Percentiles rank a stretch among this genome's conserved stretches.
phyloP scores from a whole-genome alignment of 2,113 vertebrate genomes.

The Misgurnus anguillicaudatus region DNA sequence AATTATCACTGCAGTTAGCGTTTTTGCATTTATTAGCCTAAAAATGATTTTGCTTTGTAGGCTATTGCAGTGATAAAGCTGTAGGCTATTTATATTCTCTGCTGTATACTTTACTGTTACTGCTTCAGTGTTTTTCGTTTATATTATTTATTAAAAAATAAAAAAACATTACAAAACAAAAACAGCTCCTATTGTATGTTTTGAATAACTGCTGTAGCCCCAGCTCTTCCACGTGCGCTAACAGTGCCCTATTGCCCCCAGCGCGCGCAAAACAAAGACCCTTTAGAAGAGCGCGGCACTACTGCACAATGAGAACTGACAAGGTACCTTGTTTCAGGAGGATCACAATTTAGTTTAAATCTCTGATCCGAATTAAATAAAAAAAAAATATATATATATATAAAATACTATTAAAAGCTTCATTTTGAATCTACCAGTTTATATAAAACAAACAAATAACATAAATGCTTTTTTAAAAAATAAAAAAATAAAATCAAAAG shows the following conservation, averaged over 20 bases:
- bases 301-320: conserved; percentile 59
- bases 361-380: conserved; percentile 35
- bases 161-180: neutral
- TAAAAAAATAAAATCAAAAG: no score
- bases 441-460: no score
- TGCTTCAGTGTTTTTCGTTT: no score
- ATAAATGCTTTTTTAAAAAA: no score
- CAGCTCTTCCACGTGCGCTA: conserved; percentile 61
- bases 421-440: no score
- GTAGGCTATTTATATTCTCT: neutral
- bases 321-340: conserved; percentile 64
- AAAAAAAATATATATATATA: neutral
- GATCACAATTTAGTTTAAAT: conserved; percentile 58
- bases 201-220: conserved; percentile 66
- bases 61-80: no score
- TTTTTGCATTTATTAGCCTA: neutral
- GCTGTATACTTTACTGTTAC: neutral
- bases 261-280: conserved; percentile 60
- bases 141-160: neutral
- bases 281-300: conserved; percentile 64
- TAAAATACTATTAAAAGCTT: neutral
- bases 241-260: conserved; percentile 55
- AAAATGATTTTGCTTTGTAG: no score
- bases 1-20: no score
- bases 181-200: conserved; percentile 41